phyloP scores from a whole-genome alignment of 2,113 vertebrate genomes.

The Neopipo cinnamomea region DNA sequence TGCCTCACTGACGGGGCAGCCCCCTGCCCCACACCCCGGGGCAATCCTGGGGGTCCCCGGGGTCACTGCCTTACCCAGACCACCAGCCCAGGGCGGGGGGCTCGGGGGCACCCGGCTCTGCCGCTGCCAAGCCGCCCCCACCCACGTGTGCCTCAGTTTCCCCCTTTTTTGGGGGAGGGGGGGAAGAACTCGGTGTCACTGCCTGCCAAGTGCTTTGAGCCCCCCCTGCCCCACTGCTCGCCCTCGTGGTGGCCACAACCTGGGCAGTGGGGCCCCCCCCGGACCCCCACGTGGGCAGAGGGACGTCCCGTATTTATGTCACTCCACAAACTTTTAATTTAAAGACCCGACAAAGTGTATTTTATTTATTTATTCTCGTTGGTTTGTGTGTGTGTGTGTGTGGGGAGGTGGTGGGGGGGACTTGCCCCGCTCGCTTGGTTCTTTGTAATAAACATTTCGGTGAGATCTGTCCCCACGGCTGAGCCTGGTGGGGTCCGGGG shows the following conservation, averaged over 20 bases:
- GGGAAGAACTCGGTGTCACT: not conserved
- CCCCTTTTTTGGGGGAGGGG: not conserved
- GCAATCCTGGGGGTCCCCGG: not conserved
- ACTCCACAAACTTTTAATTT: constrained; percentile 24
- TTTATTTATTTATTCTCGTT: constrained; percentile 53
- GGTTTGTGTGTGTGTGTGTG: not conserved
- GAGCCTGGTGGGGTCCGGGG: not conserved
- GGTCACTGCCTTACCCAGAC: constrained; percentile 5
- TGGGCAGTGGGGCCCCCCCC: not conserved
- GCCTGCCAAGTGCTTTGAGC: constrained; percentile 44
- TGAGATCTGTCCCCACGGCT: not conserved
- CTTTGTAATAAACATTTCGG: constrained; percentile 51
- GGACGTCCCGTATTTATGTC: constrained; percentile 22
- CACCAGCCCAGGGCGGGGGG: not conserved
- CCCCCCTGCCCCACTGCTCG: not conserved
- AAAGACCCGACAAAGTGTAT: not conserved
- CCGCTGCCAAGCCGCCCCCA: not conserved
- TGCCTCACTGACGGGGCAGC: not conserved
- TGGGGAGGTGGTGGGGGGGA: not conserved
- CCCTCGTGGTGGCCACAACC: not conserved
- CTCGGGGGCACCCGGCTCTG: not conserved
- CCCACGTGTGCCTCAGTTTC: constrained; percentile 25
- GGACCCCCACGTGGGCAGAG: not conserved
- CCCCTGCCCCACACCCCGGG: not conserved
- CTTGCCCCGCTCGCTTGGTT: constrained; percentile 26